phyloP scores from a whole-genome alignment of 1,140 invertebrate species.

The Matsumurasca onukii region DNA sequence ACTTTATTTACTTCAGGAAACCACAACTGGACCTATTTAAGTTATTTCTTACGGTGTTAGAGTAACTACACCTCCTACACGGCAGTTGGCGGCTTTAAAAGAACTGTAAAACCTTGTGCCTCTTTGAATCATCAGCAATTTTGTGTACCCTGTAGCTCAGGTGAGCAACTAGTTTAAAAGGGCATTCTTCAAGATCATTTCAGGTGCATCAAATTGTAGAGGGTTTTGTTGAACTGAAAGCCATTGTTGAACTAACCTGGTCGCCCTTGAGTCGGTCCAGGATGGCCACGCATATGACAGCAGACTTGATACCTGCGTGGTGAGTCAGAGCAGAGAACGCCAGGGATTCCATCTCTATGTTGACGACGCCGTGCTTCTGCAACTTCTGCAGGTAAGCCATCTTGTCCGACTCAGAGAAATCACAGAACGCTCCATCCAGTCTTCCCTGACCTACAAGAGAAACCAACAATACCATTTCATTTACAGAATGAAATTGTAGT shows the following conservation, averaged over 20 bases:
- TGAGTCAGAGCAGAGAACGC: constrained; percentile 92
- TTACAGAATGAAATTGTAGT: background rate
- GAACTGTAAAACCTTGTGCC: no score
- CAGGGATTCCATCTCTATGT: constrained; percentile 98
- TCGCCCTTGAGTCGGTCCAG: constrained; percentile 94
- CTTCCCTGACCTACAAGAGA: constrained; percentile 59
- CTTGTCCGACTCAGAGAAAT: constrained; percentile 88
- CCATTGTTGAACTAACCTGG: constrained; percentile 67
- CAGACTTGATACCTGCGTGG: constrained; percentile 90
- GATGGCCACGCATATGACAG: constrained; percentile 90
- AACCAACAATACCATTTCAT: background rate
- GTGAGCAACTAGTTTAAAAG: no score
- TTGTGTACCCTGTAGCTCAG: no score
- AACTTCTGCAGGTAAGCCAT: constrained; percentile 81
- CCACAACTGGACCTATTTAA: no score
- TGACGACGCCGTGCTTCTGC: constrained; percentile 78
- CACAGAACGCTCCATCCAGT: constrained; percentile 96
- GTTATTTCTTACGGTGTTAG: no score
- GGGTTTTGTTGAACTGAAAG: no score
- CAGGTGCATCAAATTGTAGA: no score
- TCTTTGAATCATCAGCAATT: no score
- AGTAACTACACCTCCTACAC: no score
- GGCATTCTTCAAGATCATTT: no score
- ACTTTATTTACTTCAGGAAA: no score
- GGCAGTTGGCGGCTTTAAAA: no score